Evolutionary conservation across 1,140 invertebrate genomes (phyloP).

Genomic region (Tyrophagus putrescentiae): DNA sequence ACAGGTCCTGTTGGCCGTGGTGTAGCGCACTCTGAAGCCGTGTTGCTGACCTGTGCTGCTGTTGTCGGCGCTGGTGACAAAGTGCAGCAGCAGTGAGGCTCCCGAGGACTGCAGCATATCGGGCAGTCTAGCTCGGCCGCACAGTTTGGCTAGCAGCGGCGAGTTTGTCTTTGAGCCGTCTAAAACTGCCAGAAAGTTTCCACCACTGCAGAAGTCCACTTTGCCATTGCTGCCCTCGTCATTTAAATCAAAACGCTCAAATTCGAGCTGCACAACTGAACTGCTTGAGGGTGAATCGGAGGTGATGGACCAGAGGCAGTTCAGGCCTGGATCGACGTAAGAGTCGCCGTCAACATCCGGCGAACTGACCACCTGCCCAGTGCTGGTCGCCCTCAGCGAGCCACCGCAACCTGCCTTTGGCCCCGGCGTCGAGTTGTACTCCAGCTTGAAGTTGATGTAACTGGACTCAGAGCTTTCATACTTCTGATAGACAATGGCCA

Average conservation of each 20-base stretch:
- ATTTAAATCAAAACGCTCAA: constrained; percentile 41
- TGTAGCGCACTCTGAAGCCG: not conserved
- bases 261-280: constrained; percentile 41
- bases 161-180: constrained; percentile 49
- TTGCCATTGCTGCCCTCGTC: constrained; percentile 33
- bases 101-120: not conserved
- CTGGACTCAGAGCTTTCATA: constrained; percentile 33
- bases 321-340: constrained; percentile 43
- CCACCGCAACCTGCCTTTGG: constrained; percentile 49
- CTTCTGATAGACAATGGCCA: constrained; percentile 42
- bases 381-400: constrained; percentile 34
- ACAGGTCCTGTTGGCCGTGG: not conserved
- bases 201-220: constrained; percentile 47
- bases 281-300: too few species aligned
- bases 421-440: constrained; percentile 44
- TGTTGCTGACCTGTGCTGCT: not conserved
- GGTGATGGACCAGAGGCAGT: constrained; percentile 47
- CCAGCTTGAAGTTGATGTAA: constrained; percentile 46
- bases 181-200: constrained; percentile 40
- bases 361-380: constrained; percentile 33
- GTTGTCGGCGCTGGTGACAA: not conserved
- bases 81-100: not conserved
- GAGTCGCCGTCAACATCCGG: constrained; percentile 40
- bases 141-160: constrained; percentile 47
- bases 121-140: constrained; percentile 39